Evolutionary conservation across 2,113 vertebrate species (phyloP), one percentile per base, ranked within the genome.

Genomic region (Prionailurus bengalensis): DNA sequence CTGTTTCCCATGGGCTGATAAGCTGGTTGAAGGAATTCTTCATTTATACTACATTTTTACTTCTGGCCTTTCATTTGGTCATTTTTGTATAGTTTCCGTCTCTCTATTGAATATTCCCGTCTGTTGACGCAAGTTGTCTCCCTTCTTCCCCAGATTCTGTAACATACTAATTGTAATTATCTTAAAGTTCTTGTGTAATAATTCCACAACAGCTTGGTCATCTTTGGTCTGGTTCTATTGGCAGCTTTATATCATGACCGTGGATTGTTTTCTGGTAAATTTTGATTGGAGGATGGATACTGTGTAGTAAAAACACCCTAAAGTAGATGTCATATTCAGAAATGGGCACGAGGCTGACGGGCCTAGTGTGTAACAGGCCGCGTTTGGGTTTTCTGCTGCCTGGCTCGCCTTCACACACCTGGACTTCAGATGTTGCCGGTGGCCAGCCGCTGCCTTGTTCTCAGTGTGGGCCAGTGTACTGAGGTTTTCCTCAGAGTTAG

Each of bases 51-150:
- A 11, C 3, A 16, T 29, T 66, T 92, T 58, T n/a, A 61, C 16
- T 70, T 42, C 86, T 53, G 71, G 53, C 66, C n/a, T 86, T 94
- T 92, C 51, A 53, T 23, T 92, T 95, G 63, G 55, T 29, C 51
- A 3, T 93, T 87, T 92, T 66, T 25, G 90, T 53, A 17, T 79
- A 45, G 58, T 91, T 82, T 36, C 25, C 27, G 31, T 76, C 25
- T 80, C 42, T 89, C 58, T 82, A 12, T 53, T 25, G 82, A 91
- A 73, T 65, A 71, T 48, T 23, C 29, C 29, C 3, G 1, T 70
- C 42, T 93, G 2, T 53, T 91, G 3, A 13, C 21, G 23, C 10
- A 63, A 31, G 29, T 65, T 63, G 23, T 25, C 89, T 10, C 36
- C 96, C 61, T 66, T 83, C 63, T 73, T n/a, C 23, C 51, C 65